Evolutionary conservation across 2,113 vertebrate genomes (phyloP).

Genomic region (Sinocyclocheilus rhinocerous): DNA sequence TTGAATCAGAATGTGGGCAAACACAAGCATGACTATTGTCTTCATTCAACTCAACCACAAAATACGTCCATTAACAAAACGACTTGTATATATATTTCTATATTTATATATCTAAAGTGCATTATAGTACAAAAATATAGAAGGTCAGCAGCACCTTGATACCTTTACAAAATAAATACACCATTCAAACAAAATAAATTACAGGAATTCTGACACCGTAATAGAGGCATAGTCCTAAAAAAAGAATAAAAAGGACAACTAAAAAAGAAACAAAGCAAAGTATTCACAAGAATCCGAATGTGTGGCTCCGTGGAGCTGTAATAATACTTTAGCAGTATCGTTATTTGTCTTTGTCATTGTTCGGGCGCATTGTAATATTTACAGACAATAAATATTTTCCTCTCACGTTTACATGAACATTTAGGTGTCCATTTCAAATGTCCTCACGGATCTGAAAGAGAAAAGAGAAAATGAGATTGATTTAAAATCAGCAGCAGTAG

Average conservation of each 20-base stretch:
- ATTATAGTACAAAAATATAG: slow-evolving; percentile 96
- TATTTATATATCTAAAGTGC: slow-evolving; percentile 99
- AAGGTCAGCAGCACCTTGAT: slow-evolving; percentile 97
- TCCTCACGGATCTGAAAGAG: slow-evolving; percentile 67
- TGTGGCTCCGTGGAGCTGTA: slow-evolving; percentile 64
- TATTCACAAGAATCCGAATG: slow-evolving; percentile 75
- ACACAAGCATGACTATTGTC: slow-evolving; percentile 43
- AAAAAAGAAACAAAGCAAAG: slow-evolving; percentile 62
- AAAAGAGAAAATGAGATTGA: slow-evolving; percentile 40
- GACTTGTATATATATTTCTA: slow-evolving; percentile 81
- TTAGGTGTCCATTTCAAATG: slow-evolving; percentile 65
- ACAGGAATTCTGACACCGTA: slow-evolving; percentile 72
- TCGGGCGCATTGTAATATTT: slow-evolving; percentile 76
- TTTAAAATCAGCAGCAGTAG: neutral
- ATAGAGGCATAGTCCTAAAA: slow-evolving; percentile 61
- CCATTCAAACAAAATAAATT: slow-evolving; percentile 93
- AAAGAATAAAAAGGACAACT: slow-evolving; percentile 48
- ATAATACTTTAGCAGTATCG: slow-evolving; percentile 58
- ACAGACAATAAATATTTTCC: slow-evolving; percentile 82
- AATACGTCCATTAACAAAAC: slow-evolving; percentile 67
- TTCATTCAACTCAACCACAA: slow-evolving; percentile 72
- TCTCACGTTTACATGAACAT: slow-evolving; percentile 67
- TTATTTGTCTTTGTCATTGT: slow-evolving; percentile 63
- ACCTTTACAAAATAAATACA: slow-evolving; percentile 99
- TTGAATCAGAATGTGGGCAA: slow-evolving; percentile 5